Evolutionary conservation across 2,113 vertebrate species (phyloP).

Genomic region (Lepidothrix coronata): DNA sequence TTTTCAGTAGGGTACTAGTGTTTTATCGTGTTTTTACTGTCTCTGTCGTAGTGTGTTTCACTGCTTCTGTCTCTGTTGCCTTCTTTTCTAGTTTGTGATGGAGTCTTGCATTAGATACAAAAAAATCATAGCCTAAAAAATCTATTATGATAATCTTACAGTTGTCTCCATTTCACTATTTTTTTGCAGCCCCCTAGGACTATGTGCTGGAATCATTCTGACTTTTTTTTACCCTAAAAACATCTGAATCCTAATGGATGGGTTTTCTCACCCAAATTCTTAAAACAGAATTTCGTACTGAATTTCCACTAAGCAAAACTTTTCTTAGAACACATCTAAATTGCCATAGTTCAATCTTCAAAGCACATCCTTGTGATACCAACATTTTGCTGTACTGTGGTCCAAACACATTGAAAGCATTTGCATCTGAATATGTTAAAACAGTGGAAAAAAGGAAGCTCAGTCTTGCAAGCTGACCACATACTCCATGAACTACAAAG

Average conservation of each 20-base stretch:
- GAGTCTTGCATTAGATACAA: neutral
- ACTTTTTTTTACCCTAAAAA: neutral
- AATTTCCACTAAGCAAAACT: neutral
- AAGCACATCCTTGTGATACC: neutral
- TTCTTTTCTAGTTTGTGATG: neutral
- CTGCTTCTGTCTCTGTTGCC: neutral
- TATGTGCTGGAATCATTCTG: neutral
- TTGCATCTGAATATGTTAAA: neutral
- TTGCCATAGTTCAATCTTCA: neutral
- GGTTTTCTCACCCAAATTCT: neutral
- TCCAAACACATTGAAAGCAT: rapidly evolving
- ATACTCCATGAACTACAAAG: neutral
- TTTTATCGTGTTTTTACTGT: neutral
- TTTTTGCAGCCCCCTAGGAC: neutral
- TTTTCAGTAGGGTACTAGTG: neutral
- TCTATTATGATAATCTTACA: neutral
- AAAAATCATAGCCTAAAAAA: neutral
- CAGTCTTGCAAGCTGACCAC: neutral
- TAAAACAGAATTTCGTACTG: neutral
- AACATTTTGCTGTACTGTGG: neutral
- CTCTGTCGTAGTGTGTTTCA: neutral
- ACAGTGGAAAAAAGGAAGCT: neutral
- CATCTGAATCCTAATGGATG: neutral
- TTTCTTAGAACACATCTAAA: neutral
- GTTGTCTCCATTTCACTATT: neutral